Evolutionary conservation across 37 sponge, comb jelly and placozoan genomes (phyloP), one percentile per base, ranked within the genome.

Genomic region (Lycopodina hypogea): DNA sequence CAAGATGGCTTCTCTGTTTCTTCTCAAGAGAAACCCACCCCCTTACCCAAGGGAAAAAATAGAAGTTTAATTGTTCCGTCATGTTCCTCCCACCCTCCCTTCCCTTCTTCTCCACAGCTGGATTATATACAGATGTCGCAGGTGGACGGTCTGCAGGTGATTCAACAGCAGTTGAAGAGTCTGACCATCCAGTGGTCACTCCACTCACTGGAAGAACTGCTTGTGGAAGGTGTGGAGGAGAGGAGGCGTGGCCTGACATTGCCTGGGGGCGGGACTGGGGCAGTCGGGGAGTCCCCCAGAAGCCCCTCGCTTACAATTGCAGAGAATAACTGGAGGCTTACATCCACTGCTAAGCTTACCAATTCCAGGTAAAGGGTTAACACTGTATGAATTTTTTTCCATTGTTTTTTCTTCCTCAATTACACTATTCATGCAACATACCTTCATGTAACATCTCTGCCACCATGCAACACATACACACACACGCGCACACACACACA

Each of bases 141-240:
- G 71, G 60, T 90, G 36, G 0, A 23, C 17, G 82, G 84, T 11
- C 52, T 91, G 45, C 21, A 80, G 35, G 26, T 63, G 22, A 67
- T 87, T 0, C 92, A 91, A 45, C 87, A 86, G 79, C 84, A 87
- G 51, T 23, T 91, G 2, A 12, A 29, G 24, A 56, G 51, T 40
- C 64, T 91, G 42, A 34, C 77, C 21, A 64, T 80, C 18, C 70
- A 77, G 6, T 29, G 72, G 9, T 41, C 48, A 28, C 68, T 88
- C 35, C 75, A 50, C n/a, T 29, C 79, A 1, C 34, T 88, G 23
- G 68, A 74, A 59, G 87, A 86, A 56, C 52, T 91, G 4, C 68
- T 91, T 28, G 77, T 90, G 29, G 87, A 90, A 9, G 61, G 56
- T 3, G 87, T 86, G 56, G 87, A 83, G 41, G 87, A 90, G 69